phyloP scores from a whole-genome alignment of 2,888 invertebrate genomes.

The Eupelmus urozonus region DNA sequence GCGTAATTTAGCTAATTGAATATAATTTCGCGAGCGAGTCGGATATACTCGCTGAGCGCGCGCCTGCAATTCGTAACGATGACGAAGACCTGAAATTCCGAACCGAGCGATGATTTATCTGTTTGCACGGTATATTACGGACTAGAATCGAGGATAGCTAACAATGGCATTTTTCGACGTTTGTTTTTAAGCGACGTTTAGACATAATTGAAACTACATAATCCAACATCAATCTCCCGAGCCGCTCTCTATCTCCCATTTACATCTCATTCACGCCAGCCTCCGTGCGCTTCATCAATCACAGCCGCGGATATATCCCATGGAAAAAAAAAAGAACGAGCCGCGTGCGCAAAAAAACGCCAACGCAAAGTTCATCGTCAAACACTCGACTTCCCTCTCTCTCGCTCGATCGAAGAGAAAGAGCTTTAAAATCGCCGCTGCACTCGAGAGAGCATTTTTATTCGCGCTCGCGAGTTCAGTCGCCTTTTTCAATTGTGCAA shows the following conservation, averaged over 20 bases:
- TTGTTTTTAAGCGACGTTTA: not conserved
- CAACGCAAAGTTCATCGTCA: conserved; percentile 7
- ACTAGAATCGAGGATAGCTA: too few species aligned
- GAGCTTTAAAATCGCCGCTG: conserved; percentile 3
- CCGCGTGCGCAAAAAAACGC: not conserved
- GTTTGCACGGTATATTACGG: too few species aligned
- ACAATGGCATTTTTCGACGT: not conserved
- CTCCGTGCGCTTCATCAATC: conserved; percentile 23
- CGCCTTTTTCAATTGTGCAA: conserved; percentile 51
- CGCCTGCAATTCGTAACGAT: too few species aligned
- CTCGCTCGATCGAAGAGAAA: conserved; percentile 45
- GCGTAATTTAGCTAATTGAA: conserved; percentile 44
- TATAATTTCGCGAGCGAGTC: conserved; percentile 17
- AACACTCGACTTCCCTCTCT: not conserved
- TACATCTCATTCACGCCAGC: conserved; percentile 16
- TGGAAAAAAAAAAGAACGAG: not conserved
- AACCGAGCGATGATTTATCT: too few species aligned
- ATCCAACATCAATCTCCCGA: conserved; percentile 3
- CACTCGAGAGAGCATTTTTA: not conserved
- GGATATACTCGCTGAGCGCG: too few species aligned
- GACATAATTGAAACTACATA: not conserved
- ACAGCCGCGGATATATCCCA: not conserved
- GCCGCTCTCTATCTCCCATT: conserved; percentile 14
- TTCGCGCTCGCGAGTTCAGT: conserved; percentile 42
- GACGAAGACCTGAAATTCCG: too few species aligned